phyloP scores from a whole-genome alignment of 2,797 vertebrate species.

The Echiichthys vipera region DNA sequence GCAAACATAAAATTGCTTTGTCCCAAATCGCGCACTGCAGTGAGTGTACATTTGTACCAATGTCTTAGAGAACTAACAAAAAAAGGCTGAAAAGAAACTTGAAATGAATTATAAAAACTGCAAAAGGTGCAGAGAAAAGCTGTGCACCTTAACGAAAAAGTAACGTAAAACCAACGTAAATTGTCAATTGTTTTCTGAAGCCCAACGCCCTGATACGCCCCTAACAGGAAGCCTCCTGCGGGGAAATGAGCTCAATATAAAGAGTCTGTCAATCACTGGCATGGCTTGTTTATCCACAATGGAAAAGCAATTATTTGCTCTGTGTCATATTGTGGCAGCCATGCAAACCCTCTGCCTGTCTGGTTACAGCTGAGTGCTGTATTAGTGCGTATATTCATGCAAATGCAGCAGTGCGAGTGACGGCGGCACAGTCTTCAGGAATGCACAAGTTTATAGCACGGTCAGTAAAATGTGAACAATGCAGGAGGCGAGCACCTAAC shows the following conservation, averaged over 20 bases:
- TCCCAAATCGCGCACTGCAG: no score
- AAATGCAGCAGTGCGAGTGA: conserved; percentile 14
- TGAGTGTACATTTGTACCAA: no score
- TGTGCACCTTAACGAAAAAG: no score
- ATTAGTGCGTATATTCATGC: conserved; percentile 28
- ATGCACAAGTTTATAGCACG: conserved; percentile 3
- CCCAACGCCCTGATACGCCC: no score
- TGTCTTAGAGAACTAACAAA: no score
- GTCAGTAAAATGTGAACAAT: conserved; percentile 27
- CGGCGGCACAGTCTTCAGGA: neutral
- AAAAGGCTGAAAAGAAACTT: no score
- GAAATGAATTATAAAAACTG: no score
- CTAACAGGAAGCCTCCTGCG: neutral
- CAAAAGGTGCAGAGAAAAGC: no score
- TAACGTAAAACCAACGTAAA: no score
- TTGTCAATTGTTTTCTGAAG: no score
- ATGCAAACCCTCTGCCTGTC: conserved; percentile 32
- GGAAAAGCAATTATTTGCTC: conserved; percentile 27
- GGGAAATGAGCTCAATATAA: conserved; percentile 27
- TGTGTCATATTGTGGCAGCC: conserved; percentile 18
- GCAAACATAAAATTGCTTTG: no score
- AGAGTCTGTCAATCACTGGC: conserved; percentile 36
- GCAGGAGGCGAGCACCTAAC: neutral
- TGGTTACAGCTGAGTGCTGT: conserved; percentile 5
- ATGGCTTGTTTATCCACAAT: conserved; percentile 40